Evolutionary conservation across 2,797 vertebrate genomes (phyloP), one percentile per base, ranked within the genome.

Genomic region (Megaceryle alcyon): DNA sequence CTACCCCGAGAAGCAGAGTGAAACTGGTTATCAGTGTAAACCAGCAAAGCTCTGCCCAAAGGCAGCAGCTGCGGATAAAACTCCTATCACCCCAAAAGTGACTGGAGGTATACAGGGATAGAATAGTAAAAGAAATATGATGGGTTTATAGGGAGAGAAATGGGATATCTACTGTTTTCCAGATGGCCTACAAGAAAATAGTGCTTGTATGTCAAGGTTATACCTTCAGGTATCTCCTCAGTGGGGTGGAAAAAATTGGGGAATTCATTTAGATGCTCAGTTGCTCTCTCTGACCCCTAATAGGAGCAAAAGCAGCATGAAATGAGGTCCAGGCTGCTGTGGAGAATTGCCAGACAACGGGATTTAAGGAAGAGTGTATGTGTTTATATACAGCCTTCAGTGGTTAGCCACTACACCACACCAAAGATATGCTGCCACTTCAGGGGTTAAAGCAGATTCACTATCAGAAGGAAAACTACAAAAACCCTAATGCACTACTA

Each of bases 221-320:
- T 56, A 28, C 26, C 76, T 22, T 46, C n/a, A 61, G 25, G 16
- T 14, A 46, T 14, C 16, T 56, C 26, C 37, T 54, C 46, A 69
- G 26, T 3, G 3, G 35, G 21, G 21, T 37, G 7, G 10, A 70
- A 84, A 84, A 49, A 59, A 2, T 0, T 37, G 23, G 15, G 21
- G 29, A 81, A 43, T 57, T 83, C 82, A 60, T 94, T 91, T 66
- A 70, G 46, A 63, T 56, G 53, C 31, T 88, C 33, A 53, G 6
- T 48, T 75, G 8, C 44, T 93, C 22, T 79, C 33, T 82, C 68
- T 82, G 83, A 82, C 61, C 23, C 80, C 60, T 70, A 72, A 51
- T 9, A 82, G 15, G 17, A 60, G 12, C 19, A 85, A 77, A 95
- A 84, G 13, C 51, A 92, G 56, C 75, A 71, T 29, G n/a, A 93